A percentile compares a stretch with the other conserved stretches of the same genome.
Conservation (phyloP, 2,888 invertebrate genomes). For the Drosophila cognata region DNA sequence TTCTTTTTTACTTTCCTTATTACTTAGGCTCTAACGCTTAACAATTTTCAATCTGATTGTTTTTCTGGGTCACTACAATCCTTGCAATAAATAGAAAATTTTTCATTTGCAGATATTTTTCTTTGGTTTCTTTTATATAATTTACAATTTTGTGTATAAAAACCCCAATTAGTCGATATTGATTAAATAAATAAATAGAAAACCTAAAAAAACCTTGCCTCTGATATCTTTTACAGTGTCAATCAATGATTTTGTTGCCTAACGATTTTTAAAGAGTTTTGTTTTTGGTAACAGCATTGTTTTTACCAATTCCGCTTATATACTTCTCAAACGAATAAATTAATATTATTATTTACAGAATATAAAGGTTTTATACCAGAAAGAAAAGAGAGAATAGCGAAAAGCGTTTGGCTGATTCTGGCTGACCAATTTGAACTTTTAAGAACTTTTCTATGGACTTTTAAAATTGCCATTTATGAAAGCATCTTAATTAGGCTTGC, state of each 20-base stretch:
- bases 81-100: neutral
- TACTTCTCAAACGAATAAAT: neutral
- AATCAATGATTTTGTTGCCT: no score
- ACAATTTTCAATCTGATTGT: neutral
- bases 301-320: neutral
- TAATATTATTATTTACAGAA: neutral
- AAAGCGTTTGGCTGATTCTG: neutral
- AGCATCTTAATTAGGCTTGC: constrained; percentile 46
- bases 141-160: neutral
- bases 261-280: neutral
- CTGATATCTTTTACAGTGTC: neutral
- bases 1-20: neutral
- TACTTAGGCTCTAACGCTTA: neutral
- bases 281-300: neutral
- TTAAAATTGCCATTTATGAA: constrained; percentile 36
- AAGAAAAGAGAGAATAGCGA: neutral
- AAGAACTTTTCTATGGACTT: constrained; percentile 27
- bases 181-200: neutral
- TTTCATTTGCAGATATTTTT: no score
- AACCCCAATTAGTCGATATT: neutral
- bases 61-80: neutral
- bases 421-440: constrained; percentile 14
- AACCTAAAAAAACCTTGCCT: neutral
- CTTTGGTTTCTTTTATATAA: neutral
- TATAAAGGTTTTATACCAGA: neutral